phyloP scores from a whole-genome alignment of 2,113 vertebrate genomes.

The Rana temporaria region DNA sequence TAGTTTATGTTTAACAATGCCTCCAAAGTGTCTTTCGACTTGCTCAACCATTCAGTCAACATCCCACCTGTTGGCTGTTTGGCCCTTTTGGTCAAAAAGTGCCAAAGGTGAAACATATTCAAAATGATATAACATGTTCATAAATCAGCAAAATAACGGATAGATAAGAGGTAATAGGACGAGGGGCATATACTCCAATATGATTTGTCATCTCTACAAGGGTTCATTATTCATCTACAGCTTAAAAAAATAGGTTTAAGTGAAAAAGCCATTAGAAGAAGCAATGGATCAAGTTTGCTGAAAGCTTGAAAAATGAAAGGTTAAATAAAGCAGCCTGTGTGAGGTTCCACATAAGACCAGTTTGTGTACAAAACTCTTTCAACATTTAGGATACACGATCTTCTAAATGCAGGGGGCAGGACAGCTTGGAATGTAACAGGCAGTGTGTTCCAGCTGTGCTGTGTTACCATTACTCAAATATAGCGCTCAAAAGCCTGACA shows the following conservation, averaged over 20 bases:
- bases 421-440: constrained; percentile 62
- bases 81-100: background rate
- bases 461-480: constrained; percentile 52
- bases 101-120: background rate
- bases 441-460: constrained; percentile 59
- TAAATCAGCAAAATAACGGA: background rate
- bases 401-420: constrained; percentile 67
- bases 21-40: too few relatives aligned
- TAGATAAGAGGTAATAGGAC: background rate
- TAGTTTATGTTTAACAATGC: too few relatives aligned
- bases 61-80: background rate
- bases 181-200: background rate
- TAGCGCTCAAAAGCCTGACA: constrained; percentile 19
- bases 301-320: constrained; percentile 57
- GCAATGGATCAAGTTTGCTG: constrained; percentile 36
- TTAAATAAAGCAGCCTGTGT: constrained; percentile 58
- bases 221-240: constrained; percentile 15
- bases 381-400: constrained; percentile 68
- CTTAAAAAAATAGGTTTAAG: constrained; percentile 32
- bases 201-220: background rate
- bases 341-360: constrained; percentile 58
- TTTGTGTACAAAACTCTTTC: constrained; percentile 69
- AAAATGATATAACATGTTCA: background rate
- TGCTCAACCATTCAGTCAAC: background rate
- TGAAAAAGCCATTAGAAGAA: constrained; percentile 46